A percentile compares a stretch with the other conserved stretches of the same genome.
Conservation (phyloP, 2,888 invertebrate genomes). For the Deilephila elpenor region DNA sequence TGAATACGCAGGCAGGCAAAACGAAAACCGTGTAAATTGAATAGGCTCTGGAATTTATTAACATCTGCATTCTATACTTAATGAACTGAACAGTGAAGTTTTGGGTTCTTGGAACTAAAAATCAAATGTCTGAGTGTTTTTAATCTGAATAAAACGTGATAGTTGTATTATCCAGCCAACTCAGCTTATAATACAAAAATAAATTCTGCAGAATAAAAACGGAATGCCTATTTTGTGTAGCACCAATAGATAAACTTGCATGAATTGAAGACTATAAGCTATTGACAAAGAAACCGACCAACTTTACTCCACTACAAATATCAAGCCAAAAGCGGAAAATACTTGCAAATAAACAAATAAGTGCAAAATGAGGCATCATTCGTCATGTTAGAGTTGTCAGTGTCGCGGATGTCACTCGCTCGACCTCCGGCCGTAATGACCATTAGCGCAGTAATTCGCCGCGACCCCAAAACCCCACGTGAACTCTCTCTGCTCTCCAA, state of each 20-base stretch:
- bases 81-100: not conserved
- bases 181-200: too few relatives aligned
- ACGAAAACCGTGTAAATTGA: conserved; percentile 1
- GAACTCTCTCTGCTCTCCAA: conserved; percentile 59
- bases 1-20: not conserved
- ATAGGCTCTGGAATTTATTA: not conserved
- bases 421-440: conserved; percentile 15
- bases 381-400: not conserved
- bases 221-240: too few relatives aligned
- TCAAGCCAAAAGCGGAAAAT: too few relatives aligned
- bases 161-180: not conserved
- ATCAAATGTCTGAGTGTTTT: too few relatives aligned
- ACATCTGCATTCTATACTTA: not conserved
- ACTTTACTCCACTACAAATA: too few relatives aligned
- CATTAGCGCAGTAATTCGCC: conserved; percentile 47
- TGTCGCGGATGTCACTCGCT: conserved; percentile 12
- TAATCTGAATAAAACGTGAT: not conserved
- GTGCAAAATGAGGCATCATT: not conserved
- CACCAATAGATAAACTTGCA: too few relatives aligned
- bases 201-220: too few relatives aligned
- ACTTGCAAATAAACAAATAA: not conserved
- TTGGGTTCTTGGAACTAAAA: not conserved
- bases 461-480: conserved; percentile 58
- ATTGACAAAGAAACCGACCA: too few relatives aligned
- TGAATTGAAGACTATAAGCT: too few relatives aligned